These are phyloP conservation scores for Pygoscelis adeliae DNA, from an alignment of 2,113 vertebrate genomes.

Conservation along the genomic window DNA sequence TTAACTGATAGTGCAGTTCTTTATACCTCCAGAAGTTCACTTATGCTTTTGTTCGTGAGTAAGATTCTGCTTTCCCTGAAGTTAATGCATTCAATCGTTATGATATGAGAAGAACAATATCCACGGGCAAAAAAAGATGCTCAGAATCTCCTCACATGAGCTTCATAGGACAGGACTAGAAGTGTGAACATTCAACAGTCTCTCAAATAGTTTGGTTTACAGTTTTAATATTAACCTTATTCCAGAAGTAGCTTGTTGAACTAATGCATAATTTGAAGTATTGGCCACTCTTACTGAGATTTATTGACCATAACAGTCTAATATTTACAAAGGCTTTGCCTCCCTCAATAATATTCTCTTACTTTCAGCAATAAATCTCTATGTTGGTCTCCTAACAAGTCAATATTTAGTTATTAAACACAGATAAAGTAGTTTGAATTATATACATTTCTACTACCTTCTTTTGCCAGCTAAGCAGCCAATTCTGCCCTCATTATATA, in stretches of 20 bases:
- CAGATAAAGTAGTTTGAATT: neutral
- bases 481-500: neutral
- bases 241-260: neutral
- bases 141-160: neutral
- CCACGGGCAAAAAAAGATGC: neutral
- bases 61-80: neutral
- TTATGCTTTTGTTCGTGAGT: neutral
- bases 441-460: neutral
- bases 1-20: neutral
- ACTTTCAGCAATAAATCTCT: constrained; percentile 6
- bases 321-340: constrained; percentile 2
- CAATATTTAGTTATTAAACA: constrained; percentile 1
- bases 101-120: neutral
- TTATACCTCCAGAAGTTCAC: neutral
- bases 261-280: neutral
- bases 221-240: neutral
- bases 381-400: neutral
- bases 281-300: neutral
- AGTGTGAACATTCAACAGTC: neutral
- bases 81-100: neutral
- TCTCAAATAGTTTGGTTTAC: neutral
- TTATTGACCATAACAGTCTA: neutral
- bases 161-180: neutral
- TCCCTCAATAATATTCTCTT: neutral
- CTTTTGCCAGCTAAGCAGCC: neutral